A percentile compares a stretch with the other conserved stretches of the same genome.
Evolutionary conservation across 1,140 invertebrate genomes (phyloP).

Genomic region (Ceratosolen fusciceps): DNA sequence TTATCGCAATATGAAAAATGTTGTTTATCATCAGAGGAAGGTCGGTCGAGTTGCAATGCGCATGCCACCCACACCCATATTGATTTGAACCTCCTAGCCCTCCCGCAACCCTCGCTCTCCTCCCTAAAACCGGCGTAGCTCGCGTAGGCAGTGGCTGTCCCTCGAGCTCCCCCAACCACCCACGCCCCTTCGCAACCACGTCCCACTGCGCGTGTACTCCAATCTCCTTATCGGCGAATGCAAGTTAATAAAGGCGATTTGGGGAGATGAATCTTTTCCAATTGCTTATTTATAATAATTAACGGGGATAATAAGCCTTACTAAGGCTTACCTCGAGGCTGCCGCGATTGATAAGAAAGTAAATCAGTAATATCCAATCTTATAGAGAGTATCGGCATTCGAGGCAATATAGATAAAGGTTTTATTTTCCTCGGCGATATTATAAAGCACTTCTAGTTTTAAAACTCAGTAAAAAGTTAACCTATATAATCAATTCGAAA

Average conservation of each 20-base stretch:
- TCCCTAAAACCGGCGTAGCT: too few relatives aligned
- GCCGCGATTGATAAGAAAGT: not conserved
- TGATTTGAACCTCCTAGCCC: constrained; percentile 57
- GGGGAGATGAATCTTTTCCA: not conserved
- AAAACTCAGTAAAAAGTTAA: constrained; percentile 18
- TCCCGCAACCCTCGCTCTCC: constrained; percentile 38
- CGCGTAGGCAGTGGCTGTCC: constrained; percentile 39
- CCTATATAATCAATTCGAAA: constrained; percentile 21
- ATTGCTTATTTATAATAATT: not conserved
- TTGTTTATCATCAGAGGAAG: constrained; percentile 56
- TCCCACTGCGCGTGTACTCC: too few relatives aligned
- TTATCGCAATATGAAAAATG: constrained; percentile 52
- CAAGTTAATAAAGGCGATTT: not conserved
- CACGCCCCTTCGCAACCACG: not conserved
- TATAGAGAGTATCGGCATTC: not conserved
- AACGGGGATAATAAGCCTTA: not conserved
- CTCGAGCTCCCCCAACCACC: too few relatives aligned
- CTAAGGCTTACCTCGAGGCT: too few relatives aligned
- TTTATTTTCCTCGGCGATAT: constrained; percentile 11
- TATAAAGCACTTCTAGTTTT: constrained; percentile 24
- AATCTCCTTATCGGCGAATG: not conserved
- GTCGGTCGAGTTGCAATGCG: constrained; percentile 58
- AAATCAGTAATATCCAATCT: constrained; percentile 10
- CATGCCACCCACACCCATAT: constrained; percentile 64
- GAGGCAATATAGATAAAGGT: constrained; percentile 1